Base-by-base conservation (phyloP, 92 coral and sea anemone species). In the Montipora capitata region DNA sequence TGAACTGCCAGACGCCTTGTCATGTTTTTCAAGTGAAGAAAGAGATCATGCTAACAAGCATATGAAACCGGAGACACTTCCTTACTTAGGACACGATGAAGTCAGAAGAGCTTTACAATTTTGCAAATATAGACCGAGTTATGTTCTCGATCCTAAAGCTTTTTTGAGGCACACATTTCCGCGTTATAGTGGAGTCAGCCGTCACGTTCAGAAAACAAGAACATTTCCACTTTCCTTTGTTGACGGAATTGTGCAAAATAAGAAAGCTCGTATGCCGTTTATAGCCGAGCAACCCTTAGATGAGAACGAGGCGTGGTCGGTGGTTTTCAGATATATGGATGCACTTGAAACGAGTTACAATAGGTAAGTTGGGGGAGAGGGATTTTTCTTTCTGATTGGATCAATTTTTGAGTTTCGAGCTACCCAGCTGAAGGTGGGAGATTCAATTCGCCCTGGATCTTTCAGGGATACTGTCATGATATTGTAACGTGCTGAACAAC, bases 241-340 rank as follows among this genome's bases (percentile, higher is more conserved):
- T 54, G 61, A 72, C 10, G 87, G 87, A 3, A 58, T 82, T 45
- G 8, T 40, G 10, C 54, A 51, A 13, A 27, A 27, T 13, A 7
- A 1, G 44, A 27, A 20, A 7, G 39, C 13, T 2, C 12, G 11
- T 8, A 15, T 16, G 74, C 40, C n/a, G 2, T 82, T 82, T 13
- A 2, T 35, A 11, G 87, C 87, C 17, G 87, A 72, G 56, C 62
- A 66, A 35, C 85, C 72, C 3, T 85, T 92, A 42, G 78, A 51
- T 45, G 80, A 68, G 40, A 40, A 44, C 10, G 85, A 84, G 56
- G 95, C 95, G 3, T 40, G 63, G 58, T 66, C 56, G 2, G 75
- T 92, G 15, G 82, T 87, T 0, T 40, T 71, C 49, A 59, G 59
- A 16, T 92, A 89, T 51, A 3, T 85, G 81, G 72, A 80, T 8